These are phyloP conservation scores for Dissostichus mawsoni DNA, from an alignment of 2,113 vertebrate genomes.

Conservation along the genomic window DNA sequence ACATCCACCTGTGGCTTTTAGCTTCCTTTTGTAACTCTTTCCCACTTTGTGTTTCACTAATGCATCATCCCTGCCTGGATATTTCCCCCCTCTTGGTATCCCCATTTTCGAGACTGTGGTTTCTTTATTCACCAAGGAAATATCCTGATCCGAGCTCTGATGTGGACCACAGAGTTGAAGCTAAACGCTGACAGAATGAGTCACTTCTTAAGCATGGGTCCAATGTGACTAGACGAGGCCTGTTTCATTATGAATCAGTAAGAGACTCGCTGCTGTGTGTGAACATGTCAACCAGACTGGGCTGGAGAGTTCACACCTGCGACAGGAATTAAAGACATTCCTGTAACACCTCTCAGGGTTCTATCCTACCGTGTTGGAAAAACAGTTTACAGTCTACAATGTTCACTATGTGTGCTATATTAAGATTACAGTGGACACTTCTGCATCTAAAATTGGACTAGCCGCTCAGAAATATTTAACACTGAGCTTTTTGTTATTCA, in stretches of 20 bases:
- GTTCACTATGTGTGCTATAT: background rate
- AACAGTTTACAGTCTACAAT: background rate
- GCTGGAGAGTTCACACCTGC: constrained; percentile 56
- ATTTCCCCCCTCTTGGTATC: background rate
- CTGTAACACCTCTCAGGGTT: background rate
- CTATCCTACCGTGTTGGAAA: background rate
- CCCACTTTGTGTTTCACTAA: background rate
- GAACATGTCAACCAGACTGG: constrained; percentile 39
- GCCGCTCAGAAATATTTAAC: background rate
- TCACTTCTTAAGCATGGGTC: constrained; percentile 30
- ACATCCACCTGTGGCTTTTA: background rate
- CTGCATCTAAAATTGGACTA: background rate
- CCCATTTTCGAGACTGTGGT: constrained; percentile 2
- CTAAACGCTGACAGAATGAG: constrained; percentile 37
- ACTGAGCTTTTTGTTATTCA: background rate
- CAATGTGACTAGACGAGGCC: constrained; percentile 39
- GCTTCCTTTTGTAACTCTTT: background rate
- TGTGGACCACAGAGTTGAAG: constrained; percentile 24
- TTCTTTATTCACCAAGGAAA: constrained; percentile 31
- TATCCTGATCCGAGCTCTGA: constrained; percentile 18
- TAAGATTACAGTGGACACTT: background rate
- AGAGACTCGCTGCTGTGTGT: constrained; percentile 30
- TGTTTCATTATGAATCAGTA: constrained; percentile 44
- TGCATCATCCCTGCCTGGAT: background rate
- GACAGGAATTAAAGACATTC: constrained; percentile 46